Conservation (phyloP, 2,113 vertebrate species). For the Cervus canadensis region DNA sequence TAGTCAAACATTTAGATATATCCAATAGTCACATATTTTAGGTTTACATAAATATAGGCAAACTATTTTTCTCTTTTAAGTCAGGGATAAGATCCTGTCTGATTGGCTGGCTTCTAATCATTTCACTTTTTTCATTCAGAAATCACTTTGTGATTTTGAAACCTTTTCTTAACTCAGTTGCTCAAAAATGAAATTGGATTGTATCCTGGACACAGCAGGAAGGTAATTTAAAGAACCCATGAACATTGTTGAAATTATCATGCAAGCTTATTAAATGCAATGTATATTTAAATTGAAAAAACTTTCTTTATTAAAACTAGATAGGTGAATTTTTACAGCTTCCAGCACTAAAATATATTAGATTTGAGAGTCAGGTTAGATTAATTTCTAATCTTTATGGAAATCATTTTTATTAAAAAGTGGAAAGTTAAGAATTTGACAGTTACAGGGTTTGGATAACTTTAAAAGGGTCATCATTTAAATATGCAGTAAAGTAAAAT, state of each 20-base stretch:
- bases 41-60: neutral
- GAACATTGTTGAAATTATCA: slow-evolving; percentile 87
- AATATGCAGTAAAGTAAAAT: slow-evolving; percentile 78
- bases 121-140: slow-evolving; percentile 51
- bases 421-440: slow-evolving; percentile 74
- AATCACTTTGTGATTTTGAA: slow-evolving; percentile 47
- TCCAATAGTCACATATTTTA: slow-evolving; percentile 7
- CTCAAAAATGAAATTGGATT: slow-evolving; percentile 77
- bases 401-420: slow-evolving; percentile 83
- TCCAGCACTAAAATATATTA: slow-evolving; percentile 88
- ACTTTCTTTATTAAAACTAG: slow-evolving; percentile 84
- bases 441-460: slow-evolving; percentile 59
- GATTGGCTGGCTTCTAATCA: slow-evolving; percentile 41
- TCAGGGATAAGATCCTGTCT: neutral
- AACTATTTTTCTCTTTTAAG: neutral
- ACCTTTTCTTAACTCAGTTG: slow-evolving; percentile 65
- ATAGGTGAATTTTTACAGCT: slow-evolving; percentile 88
- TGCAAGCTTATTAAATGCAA: slow-evolving; percentile 87
- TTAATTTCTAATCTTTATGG: slow-evolving; percentile 83
- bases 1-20: slow-evolving; percentile 9
- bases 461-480: slow-evolving; percentile 70
- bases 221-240: slow-evolving; percentile 84
- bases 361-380: slow-evolving; percentile 78
- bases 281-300: slow-evolving; percentile 93
- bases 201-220: slow-evolving; percentile 78